A percentile compares a stretch with the other conserved stretches of the same genome.
phyloP scores from a whole-genome alignment of 2,888 invertebrate genomes.

The Ormyrus rosae region DNA sequence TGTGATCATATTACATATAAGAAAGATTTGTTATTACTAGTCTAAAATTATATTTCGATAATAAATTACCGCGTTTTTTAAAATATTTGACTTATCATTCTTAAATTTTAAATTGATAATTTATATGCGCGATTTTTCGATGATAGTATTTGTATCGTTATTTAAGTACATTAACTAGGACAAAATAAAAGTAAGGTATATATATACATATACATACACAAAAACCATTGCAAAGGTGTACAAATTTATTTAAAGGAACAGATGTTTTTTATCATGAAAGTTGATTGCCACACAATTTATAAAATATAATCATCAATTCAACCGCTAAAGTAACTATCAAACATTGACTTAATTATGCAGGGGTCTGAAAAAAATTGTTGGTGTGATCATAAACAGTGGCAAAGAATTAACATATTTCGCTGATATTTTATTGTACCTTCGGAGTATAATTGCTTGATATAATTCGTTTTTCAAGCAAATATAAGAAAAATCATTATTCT shows the following conservation, averaged over 20 bases:
- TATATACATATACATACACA: not conserved
- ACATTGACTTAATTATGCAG: conserved; percentile 45
- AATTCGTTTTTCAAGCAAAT: conserved; percentile 47
- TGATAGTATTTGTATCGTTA: not conserved
- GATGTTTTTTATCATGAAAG: conserved; percentile 48
- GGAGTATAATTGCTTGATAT: conserved; percentile 51
- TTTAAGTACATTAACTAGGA: no score
- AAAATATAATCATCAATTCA: conserved; percentile 49
- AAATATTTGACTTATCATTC: not conserved
- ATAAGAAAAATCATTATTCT: conserved; percentile 30
- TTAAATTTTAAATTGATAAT: not conserved
- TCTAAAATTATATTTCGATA: not conserved
- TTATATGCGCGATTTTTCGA: not conserved
- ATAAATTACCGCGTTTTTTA: conserved; percentile 1
- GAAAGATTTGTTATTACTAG: not conserved
- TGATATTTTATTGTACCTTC: conserved; percentile 50
- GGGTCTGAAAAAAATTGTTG: conserved; percentile 50
- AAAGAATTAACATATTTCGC: conserved; percentile 49
- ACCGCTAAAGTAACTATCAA: conserved; percentile 53
- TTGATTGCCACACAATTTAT: conserved; percentile 51
- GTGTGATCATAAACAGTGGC: conserved; percentile 52
- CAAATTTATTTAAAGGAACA: conserved; percentile 58
- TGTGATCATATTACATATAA: not conserved
- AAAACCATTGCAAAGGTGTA: conserved; percentile 54
- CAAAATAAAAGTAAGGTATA: no score